Percentiles rank a stretch among this genome's conserved stretches.
Evolutionary conservation across 2,888 invertebrate species (phyloP).

Genomic region (Dicyrtoma fusca): DNA sequence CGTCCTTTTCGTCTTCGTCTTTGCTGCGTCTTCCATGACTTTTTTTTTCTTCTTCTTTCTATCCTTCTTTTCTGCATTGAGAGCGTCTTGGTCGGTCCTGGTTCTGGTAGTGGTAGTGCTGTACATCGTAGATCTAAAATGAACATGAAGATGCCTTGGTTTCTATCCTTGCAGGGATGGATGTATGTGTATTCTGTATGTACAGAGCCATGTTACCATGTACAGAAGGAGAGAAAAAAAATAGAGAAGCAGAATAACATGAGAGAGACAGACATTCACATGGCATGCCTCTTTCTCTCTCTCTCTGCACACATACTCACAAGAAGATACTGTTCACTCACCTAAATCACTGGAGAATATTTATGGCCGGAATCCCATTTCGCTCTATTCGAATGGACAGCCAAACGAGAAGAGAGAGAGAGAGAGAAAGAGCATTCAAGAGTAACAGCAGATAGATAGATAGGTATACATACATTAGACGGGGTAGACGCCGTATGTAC

Average conservation of each 20-base stretch:
- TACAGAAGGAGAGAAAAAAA: neutral
- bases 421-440: slow-evolving; percentile 19
- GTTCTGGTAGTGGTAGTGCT: neutral
- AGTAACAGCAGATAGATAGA: too few species aligned
- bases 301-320: slow-evolving; percentile 14
- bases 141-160: slow-evolving; percentile 30
- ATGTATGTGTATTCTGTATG: too few species aligned
- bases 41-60: neutral
- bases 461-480: slow-evolving; percentile 12
- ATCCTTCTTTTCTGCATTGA: neutral
- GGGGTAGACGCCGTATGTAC: too few species aligned
- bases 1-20: neutral
- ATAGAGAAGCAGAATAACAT: neutral
- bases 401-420: slow-evolving; percentile 21
- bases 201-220: neutral
- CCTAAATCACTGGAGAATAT: slow-evolving; percentile 39
- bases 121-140: slow-evolving; percentile 27
- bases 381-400: slow-evolving; percentile 36
- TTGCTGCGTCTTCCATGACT: slow-evolving; percentile 20
- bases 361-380: slow-evolving; percentile 37
- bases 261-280: slow-evolving; percentile 34
- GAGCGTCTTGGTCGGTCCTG: slow-evolving; percentile 4
- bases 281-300: slow-evolving; percentile 22
- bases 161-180: neutral
- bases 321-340: slow-evolving; percentile 36